Evolutionary conservation across 2,888 invertebrate genomes (phyloP).

Genomic region (Diarsia mendica): DNA sequence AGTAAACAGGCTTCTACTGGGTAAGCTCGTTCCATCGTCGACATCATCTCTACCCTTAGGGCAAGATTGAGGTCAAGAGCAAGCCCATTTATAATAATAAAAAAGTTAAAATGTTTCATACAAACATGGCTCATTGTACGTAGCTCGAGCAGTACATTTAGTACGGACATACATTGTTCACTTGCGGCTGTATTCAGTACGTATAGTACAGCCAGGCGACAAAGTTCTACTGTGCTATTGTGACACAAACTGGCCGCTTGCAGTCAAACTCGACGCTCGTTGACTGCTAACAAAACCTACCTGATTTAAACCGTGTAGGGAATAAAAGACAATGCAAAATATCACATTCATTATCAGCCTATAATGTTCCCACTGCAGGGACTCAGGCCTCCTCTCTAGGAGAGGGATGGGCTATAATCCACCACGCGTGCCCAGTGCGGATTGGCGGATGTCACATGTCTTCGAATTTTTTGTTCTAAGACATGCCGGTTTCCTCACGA

Average conservation of each 20-base stretch:
- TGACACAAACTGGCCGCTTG: conserved; percentile 9
- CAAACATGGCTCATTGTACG: background rate
- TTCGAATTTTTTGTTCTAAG: no score
- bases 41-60: no score
- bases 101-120: background rate
- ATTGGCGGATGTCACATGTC: no score
- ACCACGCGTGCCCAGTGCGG: no score
- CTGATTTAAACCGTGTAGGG: conserved; percentile 11
- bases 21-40: no score
- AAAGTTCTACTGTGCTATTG: conserved; percentile 52
- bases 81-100: no score
- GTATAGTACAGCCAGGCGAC: conserved; percentile 1
- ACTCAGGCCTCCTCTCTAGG: no score
- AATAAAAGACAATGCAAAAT: background rate
- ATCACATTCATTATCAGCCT: background rate
- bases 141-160: background rate
- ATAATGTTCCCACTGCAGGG: no score
- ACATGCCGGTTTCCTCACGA: no score
- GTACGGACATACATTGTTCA: conserved; percentile 29
- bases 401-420: no score
- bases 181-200: background rate
- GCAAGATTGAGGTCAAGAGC: no score
- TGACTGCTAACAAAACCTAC: conserved; percentile 5
- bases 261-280: conserved; percentile 28
- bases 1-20: no score